Base-by-base conservation (phyloP, 2,797 vertebrate species). In the Takifugu rubripes region DNA sequence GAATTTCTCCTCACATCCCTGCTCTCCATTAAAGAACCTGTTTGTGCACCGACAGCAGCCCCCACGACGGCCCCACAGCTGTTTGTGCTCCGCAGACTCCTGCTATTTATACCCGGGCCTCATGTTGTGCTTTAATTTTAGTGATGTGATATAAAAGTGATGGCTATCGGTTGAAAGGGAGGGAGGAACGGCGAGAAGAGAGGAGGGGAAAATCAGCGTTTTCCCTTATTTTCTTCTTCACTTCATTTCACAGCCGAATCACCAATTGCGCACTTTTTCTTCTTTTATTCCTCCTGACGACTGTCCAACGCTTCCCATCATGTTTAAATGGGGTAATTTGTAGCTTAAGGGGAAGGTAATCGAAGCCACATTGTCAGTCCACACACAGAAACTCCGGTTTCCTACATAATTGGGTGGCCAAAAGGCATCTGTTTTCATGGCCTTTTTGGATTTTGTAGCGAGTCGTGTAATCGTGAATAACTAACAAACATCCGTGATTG, bases 1-100 rank as follows among this genome's bases (percentile, higher is more conserved):
- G 82, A 88, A 88, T 90, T 89, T 88, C 80, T 82, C 68, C 71
- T 81, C 81, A 83, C 75, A 74, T 76, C 78, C 66, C 70, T 3
- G 61, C 77, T 84, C 84, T 83, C 84, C 77, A 86, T 85, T 84
- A 88, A 88, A 84, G 73, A 78, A 78, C 49, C 64, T 72, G 75
- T 82, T 81, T 82, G 71, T 83, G 78, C 61, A 84, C 60, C 59
- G 65, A 17, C 62, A 73, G 78, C 72, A 70, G 72, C 44, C n/a
- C 51, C 11, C 57, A 47, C 60, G 54, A 56, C 63, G 74, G 63
- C 79, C 84, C 81, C 79, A 74, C 79, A 84, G 82, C 78, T 82
- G 76, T 85, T 86, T 85, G 71, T 66, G 76, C 74, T 68, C 72
- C 61, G 36, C 68, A 77, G 26, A 84, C 75, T 56, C 61, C 75